A percentile compares a stretch with the other conserved stretches of the same genome.
These are phyloP conservation scores for Caenorhabditis sp. DNA, from an alignment of 2,888 invertebrate genomes.

Conservation along the genomic window DNA sequence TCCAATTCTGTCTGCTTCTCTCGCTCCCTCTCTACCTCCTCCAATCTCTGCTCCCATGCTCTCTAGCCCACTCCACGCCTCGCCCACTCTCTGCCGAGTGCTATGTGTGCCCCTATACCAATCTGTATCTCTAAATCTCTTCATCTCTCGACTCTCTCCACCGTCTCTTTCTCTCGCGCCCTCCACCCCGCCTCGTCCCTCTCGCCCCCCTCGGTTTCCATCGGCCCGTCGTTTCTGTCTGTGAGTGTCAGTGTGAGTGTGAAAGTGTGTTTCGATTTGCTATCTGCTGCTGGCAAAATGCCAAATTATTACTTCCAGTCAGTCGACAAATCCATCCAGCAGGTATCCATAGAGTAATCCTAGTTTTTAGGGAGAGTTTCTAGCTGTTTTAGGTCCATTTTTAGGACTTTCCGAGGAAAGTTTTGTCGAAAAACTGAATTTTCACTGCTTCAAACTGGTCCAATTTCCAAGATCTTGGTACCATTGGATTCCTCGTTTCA, in stretches of 20 bases:
- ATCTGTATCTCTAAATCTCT: slow-evolving; percentile 46
- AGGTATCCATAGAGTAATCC: slow-evolving; percentile 26
- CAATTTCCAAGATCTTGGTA: neutral
- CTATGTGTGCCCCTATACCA: slow-evolving; percentile 32
- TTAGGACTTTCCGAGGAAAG: neutral
- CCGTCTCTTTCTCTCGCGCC: slow-evolving; percentile 6
- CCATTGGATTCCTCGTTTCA: slow-evolving; percentile 35
- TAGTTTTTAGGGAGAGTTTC: slow-evolving; percentile 17
- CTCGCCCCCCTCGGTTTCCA: slow-evolving; percentile 12
- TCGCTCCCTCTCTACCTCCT: slow-evolving; percentile 7
- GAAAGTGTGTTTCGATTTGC: slow-evolving; percentile 52
- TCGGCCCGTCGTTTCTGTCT: slow-evolving; percentile 56
- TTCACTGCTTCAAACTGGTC: neutral
- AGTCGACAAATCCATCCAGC: slow-evolving; percentile 1
- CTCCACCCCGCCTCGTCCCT: slow-evolving; percentile 4
- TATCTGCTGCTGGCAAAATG: slow-evolving; percentile 54
- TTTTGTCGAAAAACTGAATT: neutral
- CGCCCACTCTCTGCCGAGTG: slow-evolving; percentile 11
- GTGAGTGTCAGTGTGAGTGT: slow-evolving; percentile 47
- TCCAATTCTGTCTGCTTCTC: neutral
- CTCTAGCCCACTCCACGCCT: slow-evolving; percentile 27
- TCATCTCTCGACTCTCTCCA: slow-evolving; percentile 17
- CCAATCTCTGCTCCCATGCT: slow-evolving; percentile 13
- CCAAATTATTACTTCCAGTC: slow-evolving; percentile 30
- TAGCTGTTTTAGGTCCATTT: slow-evolving; percentile 19